Evolutionary conservation across 2,888 invertebrate species (phyloP), one percentile per base, ranked within the genome.

Genomic region (Geotrupes spiniger): DNA sequence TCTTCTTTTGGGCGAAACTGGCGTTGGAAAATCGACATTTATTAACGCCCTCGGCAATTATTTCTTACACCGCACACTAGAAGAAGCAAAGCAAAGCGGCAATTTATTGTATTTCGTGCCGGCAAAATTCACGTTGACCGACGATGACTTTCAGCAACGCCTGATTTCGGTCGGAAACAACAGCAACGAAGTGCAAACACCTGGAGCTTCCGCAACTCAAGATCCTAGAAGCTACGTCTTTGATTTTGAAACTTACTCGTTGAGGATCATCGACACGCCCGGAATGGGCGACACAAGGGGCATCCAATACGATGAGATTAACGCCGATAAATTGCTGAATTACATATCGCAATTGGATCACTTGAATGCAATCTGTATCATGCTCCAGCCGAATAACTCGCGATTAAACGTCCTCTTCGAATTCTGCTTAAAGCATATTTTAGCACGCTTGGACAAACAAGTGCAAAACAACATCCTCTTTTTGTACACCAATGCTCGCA

Each of bases 171-270:
- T 64, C 10, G 66, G 64, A 4, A 36, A 49, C 1, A 54, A 53
- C 17, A 36, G 41, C 3, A 65, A 68, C 43, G 53, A 57, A 29
- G 37, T 28, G 28, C 27, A 31, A 1, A 42, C 48, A 28, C 15
- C 42, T 8, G 59, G 57, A 3, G 55, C 41, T 16, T 59, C 59
- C 0, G 46, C 56, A 11, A 59, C 59, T 9, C 56, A 54, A 47
- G 40, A 43, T 25, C 38, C 71, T 88, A 91, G 8, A 84, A 84
- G 44, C 88, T 91, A 68, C 89, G 89, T 57, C 49, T 50, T 51
- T 12, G 47, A 49, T 1, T 38, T 45, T 36, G 41, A 36, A 3
- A n/a, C 29, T 31, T 46, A 12, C 37, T 57, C 21, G 38, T 49
- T 25, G 59, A 57, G 45, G 40, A 47, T 70, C 16, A 70, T 71